Base-by-base conservation (phyloP, 2,113 vertebrate species). In the Toxotes jaculatrix region DNA sequence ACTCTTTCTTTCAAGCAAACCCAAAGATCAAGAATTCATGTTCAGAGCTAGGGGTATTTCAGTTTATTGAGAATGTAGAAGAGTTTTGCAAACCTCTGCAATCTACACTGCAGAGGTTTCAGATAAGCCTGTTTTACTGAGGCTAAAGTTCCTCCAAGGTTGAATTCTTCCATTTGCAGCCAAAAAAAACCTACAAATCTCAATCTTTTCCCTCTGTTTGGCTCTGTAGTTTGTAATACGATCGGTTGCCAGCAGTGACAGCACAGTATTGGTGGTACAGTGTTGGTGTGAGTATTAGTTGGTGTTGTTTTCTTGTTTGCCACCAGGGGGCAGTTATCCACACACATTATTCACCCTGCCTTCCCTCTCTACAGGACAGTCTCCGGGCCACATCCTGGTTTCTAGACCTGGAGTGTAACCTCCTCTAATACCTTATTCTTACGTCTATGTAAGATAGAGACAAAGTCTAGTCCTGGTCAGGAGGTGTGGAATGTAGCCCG, bases 1-100 rank as follows among this genome's bases (percentile, higher is more conserved):
- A 47, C 74, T 87, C 73, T 84, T 27, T 47, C 66, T n/a, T n/a
- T 85, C 66, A 80, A 80, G 63, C 64, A 80, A 88, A 91, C 91
- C 91, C 89, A 91, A 91, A 92, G 89, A 91, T 87, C 79, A 74
- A 76, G 77, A 78, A 67, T 77, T 81, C 36, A 64, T 13, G 40
- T 60, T 86, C 47, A 63, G 36, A 86, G 55, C 27, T 8, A 56
- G 66, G 67, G 60, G 57, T 57, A 40, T 43, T 78, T 57, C 53
- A 42, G 7, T 62, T 72, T 56, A 43, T 59, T 51, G 49, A 64
- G 70, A 43, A 60, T 17, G 36, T 55, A 51, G 63, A 68, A 42
- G 53, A 62, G 38, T 55, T 23, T 10, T 53, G 42, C 42, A 49
- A 66, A 47, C 27, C 27, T 65, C 77, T 72, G 56, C 34, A 34